Base-by-base conservation (phyloP, 2,113 vertebrate genomes). In the Mormyrus iriodes region DNA sequence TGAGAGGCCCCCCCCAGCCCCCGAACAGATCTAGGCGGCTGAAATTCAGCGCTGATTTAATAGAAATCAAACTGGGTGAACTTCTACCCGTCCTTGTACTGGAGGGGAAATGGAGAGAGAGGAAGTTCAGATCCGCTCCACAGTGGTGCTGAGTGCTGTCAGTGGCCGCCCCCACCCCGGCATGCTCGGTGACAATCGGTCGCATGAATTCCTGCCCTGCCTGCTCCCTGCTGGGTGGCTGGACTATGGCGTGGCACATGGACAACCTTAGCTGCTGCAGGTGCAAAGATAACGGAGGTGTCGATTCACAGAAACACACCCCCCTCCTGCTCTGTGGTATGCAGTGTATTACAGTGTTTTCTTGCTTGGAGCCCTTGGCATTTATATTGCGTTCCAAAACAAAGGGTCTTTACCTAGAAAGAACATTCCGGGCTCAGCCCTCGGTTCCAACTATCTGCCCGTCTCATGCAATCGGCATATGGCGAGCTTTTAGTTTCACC, bases 51-150 rank as follows among this genome's bases (percentile, higher is more conserved):
- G 94, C 96, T 98, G 97, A 99, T 98, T 98, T 97, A 98, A 97
- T 97, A 97, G 97, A 98, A 97, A 96, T 95, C 95, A 97, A 95
- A 98, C 97, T 97, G 97, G 97, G 98, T 97, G 97, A 97, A 99
- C 98, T 98, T 98, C 98, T 97, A 96, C 95, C 96, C 97, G 96
- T 96, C 96, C 97, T 97, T 96, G 97, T 97, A 96, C 95, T 97
- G 95, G 95, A 96, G 96, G 97, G 97, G 97, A 98, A 99, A 98
- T 98, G 95, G 97, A 96, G 95, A 95, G 94, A 97, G 97, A 96
- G 96, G 94, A 95, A 97, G 96, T 96, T 97, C 95, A 97, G 95
- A 96, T 92, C 94, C 91, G 93, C 95, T 96, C 94, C 91, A 94
- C 94, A 88, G 93, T 95, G 93, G 76, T 93, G 94, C 95, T 96